phyloP scores from a whole-genome alignment of 2,888 invertebrate species.

The Phalangium opilio region DNA sequence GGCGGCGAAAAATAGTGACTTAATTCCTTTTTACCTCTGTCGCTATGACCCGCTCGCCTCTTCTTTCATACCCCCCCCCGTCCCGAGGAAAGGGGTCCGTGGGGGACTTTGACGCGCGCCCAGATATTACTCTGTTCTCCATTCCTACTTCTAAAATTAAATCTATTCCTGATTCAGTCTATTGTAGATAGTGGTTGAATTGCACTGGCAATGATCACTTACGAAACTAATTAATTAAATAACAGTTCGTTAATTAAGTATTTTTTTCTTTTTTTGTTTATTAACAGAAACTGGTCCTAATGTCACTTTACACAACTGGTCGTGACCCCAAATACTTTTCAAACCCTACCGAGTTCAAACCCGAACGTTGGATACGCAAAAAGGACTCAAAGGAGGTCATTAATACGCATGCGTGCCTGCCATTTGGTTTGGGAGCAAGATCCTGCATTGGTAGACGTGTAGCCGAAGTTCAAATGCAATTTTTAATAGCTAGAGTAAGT shows the following conservation, averaged over 20 bases:
- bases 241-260: background rate
- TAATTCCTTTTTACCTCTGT: too few species aligned
- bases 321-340: slow-evolving; percentile 53
- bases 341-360: slow-evolving; percentile 48
- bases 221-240: too few species aligned
- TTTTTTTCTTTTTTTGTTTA: slow-evolving; percentile 13
- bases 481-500: slow-evolving; percentile 47
- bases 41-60: too few species aligned
- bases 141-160: too few species aligned
- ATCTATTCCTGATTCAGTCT: background rate
- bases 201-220: too few species aligned
- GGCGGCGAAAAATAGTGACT: too few species aligned
- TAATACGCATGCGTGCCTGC: slow-evolving; percentile 46
- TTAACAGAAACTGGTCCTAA: slow-evolving; percentile 56
- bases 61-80: too few species aligned
- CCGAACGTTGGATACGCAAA: slow-evolving; percentile 53
- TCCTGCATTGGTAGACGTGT: slow-evolving; percentile 69
- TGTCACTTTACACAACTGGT: slow-evolving; percentile 73
- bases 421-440: slow-evolving; percentile 65
- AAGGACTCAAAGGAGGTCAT: slow-evolving; percentile 5
- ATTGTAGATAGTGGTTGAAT: background rate
- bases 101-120: too few species aligned
- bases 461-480: slow-evolving; percentile 56
- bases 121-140: too few species aligned
- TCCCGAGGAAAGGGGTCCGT: too few species aligned